These are phyloP conservation scores for Lordiphosa fenestrarum DNA, from an alignment of 2,888 invertebrate species.

Conservation along the genomic window DNA sequence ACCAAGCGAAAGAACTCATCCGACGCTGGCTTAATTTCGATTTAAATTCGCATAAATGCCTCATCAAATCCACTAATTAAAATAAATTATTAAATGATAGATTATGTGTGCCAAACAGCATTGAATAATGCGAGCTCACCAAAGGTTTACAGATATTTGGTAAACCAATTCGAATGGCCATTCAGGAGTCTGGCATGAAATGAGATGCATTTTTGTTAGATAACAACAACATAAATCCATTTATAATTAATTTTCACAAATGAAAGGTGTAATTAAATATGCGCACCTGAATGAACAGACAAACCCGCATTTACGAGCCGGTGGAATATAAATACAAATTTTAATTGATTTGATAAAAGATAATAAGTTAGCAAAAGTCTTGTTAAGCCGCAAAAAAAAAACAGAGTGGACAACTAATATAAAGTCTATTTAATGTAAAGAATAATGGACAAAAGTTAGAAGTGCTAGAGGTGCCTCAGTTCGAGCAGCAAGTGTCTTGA, in stretches of 20 bases:
- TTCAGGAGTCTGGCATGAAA: background rate
- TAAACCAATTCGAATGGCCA: constrained; percentile 34
- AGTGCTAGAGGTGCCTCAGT: too few species aligned
- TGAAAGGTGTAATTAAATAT: constrained; percentile 39
- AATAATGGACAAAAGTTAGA: too few species aligned
- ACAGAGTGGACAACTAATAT: too few species aligned
- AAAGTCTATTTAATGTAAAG: too few species aligned
- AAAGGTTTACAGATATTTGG: constrained; percentile 22
- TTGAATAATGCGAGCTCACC: constrained; percentile 6
- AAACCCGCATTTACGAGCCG: background rate
- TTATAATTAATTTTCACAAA: constrained; percentile 45
- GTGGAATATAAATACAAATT: background rate
- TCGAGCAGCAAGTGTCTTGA: too few species aligned
- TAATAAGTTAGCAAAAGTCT: too few species aligned
- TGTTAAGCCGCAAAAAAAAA: too few species aligned
- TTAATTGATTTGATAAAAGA: too few species aligned
- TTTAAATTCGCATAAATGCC: constrained; percentile 5
- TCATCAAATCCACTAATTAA: constrained; percentile 35
- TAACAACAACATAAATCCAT: constrained; percentile 32
- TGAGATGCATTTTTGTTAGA: constrained; percentile 19
- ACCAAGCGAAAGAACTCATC: background rate
- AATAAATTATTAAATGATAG: constrained; percentile 35
- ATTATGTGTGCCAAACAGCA: constrained; percentile 4
- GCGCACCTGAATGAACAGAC: constrained; percentile 23
- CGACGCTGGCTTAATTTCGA: background rate